Percentiles rank a stretch among this genome's conserved stretches.
phyloP scores from a whole-genome alignment of 2,888 invertebrate species.

The Matsumyia berberina region DNA sequence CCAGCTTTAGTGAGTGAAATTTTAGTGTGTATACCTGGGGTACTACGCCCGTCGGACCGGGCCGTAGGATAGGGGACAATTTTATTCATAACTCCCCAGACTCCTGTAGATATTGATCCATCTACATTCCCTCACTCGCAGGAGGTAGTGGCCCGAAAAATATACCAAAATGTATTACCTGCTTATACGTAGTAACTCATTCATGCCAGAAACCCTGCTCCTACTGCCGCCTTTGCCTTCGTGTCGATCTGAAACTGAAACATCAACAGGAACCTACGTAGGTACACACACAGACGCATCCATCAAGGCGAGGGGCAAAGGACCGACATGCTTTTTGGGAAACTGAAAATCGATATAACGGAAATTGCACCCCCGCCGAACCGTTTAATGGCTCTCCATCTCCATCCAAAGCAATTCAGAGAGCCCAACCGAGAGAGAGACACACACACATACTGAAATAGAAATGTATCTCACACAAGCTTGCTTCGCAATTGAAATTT shows the following conservation, averaged over 20 bases:
- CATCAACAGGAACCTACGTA: conserved; percentile 55
- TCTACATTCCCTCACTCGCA: conserved; percentile 39
- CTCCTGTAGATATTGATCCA: conserved; percentile 68
- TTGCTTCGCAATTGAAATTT: conserved; percentile 28
- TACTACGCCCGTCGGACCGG: no score
- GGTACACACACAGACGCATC: not conserved
- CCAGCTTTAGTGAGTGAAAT: conserved; percentile 47
- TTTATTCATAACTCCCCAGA: conserved; percentile 72
- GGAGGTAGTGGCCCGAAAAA: conserved; percentile 42
- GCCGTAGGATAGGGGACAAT: conserved; percentile 48
- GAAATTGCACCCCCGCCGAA: conserved; percentile 64
- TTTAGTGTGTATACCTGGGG: conserved; percentile 41
- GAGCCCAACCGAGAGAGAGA: not conserved
- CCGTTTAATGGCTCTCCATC: conserved; percentile 59
- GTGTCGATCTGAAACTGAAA: conserved; percentile 34
- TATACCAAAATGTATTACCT: conserved; percentile 67
- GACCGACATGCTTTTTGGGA: conserved; percentile 46
- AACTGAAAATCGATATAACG: conserved; percentile 70
- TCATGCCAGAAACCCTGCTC: conserved; percentile 31
- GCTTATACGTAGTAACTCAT: conserved; percentile 61
- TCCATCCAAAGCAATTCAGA: conserved; percentile 19
- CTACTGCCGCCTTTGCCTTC: not conserved
- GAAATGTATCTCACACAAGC: conserved; percentile 48
- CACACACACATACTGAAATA: conserved; percentile 35
- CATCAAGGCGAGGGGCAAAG: conserved; percentile 1